Base-by-base conservation (phyloP, 1,140 invertebrate species). In the Orchesella cincta region DNA sequence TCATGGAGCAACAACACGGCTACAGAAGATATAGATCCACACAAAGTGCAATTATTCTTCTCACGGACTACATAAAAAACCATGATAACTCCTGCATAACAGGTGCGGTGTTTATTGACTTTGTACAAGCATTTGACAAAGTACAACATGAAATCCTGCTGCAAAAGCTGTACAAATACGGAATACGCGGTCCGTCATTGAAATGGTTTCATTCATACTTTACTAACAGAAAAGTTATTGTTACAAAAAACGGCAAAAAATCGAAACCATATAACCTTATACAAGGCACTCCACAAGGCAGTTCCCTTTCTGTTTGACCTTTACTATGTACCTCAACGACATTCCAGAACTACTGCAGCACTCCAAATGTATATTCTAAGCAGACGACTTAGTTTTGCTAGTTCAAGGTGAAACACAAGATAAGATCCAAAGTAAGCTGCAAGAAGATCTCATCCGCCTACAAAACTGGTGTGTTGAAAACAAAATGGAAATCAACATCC, bases 1-100 rank as follows among this genome's bases (percentile, higher is more conserved):
- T 67, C 2, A 67, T 67, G n/a, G 12, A 29, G 28, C 14, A 73
- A 39, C 71, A 73, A 26, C 71, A 73, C 26, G 71, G 35, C 3
- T 73, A 73, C 71, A 73, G 71, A 73, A 12, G 1, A 29, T 3
- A 73, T 23, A 35, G 71, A 14, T 73, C 71, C 5, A 73, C 71
- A 2, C 34, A 73, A 46, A 73, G 71, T 51, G 71, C 71, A 28
- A 29, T 73, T 3, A 36, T 28, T 1, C 20, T 73, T 8, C 20
- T 73, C 5, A 73, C 71, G 3, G 71, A 73, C 23, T 34, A 73
- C 8, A 73, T 73, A 14, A 36, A 51, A 73, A 28, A n/a, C n/a
- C n/a, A n/a, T n/a, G n/a, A n/a, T n/a, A n/a, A n/a, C n/a, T n/a
- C n/a, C n/a, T n/a, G n/a, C n/a, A n/a, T n/a, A n/a, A n/a, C n/a